These are phyloP conservation scores for Campylomormyrus tamandua DNA, from an alignment of 2,113 vertebrate species.

Conservation along the genomic window DNA sequence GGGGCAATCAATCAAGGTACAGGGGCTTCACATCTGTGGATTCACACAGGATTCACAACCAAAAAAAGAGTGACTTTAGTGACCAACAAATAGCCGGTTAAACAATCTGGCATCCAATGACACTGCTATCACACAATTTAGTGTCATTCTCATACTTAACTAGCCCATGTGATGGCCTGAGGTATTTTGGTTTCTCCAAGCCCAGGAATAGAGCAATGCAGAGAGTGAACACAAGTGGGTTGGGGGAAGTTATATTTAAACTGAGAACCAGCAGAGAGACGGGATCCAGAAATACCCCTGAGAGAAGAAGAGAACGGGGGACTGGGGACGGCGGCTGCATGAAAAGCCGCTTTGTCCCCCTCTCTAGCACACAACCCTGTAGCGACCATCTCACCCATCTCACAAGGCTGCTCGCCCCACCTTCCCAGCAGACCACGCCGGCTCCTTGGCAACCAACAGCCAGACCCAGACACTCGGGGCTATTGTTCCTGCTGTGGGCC, in stretches of 20 bases:
- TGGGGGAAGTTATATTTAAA: conserved; percentile 57
- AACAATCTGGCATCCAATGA: neutral
- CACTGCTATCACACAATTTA: neutral
- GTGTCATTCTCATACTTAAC: neutral
- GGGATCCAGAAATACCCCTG: conserved; percentile 32
- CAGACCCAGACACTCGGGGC: conserved; percentile 41
- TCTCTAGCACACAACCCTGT: conserved; percentile 13
- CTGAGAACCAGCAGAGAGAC: conserved; percentile 20
- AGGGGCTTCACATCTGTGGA: neutral
- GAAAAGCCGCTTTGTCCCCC: conserved; percentile 52
- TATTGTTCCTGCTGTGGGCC: conserved; percentile 21
- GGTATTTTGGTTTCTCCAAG: neutral
- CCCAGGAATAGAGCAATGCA: neutral
- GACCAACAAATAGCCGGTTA: neutral
- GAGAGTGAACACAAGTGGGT: conserved; percentile 30
- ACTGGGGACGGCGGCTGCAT: conserved; percentile 34
- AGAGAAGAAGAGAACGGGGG: conserved; percentile 20
- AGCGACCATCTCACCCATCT: conserved; percentile 27
- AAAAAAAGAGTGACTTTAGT: neutral
- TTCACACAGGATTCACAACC: neutral
- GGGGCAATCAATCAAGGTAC: neutral
- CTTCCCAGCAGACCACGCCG: conserved; percentile 21
- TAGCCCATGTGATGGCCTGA: neutral
- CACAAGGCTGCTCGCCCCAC: conserved; percentile 22
- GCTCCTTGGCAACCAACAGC: conserved; percentile 59